Evolutionary conservation across 2,113 vertebrate genomes (phyloP), one percentile per base, ranked within the genome.

Genomic region (Labrus mixtus): DNA sequence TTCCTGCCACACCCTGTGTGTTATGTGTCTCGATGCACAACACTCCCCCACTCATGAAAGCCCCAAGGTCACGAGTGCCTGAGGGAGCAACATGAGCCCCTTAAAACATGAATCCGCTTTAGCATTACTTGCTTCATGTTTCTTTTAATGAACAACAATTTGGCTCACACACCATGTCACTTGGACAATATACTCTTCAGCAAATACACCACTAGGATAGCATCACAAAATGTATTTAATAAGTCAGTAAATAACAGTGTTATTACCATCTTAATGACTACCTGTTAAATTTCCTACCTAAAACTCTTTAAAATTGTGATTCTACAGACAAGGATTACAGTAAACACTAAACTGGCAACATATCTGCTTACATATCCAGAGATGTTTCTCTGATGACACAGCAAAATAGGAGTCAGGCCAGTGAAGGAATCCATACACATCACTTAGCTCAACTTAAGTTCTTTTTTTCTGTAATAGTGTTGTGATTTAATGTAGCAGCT

Each of bases 371-470:
- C 36, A 25, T 45, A 16, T 41, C 64, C 36, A 41, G 50, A 67
- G 45, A 62, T 6, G 23, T 6, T 53, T 11, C 53, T 29, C 37
- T 56, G n/a, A 56, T 48, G 51, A 78, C 12, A 70, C 51, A 76
- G 37, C 37, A 70, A 50, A 71, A 65, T 19, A 39, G 15, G 33
- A 37, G 19, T 5, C 17, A 22, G 20, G 8, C 17, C 46, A 10
- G 51, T 41, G 41, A 13, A 43, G 41, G 41, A 16, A 67, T 76
- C 29, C 33, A 58, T 60, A 50, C 41, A 17, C n/a, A 16, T 20
- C 67, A 45, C 39, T 33, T 33, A n/a, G 3, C 17, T 15, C 25
- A 25, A 25, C 25, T 39, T 48, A 39, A 11, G 56, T 58, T 70
- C 68, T 51, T 53, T 19, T 19, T 10, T 43, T 22, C 48, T 43